These are phyloP conservation scores for Ganaspis brasiliensis DNA, from an alignment of 2,888 invertebrate species.

Conservation along the genomic window DNA sequence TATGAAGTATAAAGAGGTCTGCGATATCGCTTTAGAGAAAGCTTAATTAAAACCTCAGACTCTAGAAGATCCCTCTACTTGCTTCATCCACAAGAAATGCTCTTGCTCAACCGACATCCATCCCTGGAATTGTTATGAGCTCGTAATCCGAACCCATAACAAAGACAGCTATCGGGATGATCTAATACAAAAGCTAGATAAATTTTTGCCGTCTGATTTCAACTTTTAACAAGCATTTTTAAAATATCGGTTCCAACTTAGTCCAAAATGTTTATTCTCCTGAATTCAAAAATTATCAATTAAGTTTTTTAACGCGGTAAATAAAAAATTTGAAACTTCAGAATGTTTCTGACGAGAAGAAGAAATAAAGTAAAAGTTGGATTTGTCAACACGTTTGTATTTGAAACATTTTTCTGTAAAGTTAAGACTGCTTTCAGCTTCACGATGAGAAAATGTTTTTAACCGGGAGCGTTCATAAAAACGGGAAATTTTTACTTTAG, in stretches of 20 bases:
- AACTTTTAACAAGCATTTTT: too few species aligned
- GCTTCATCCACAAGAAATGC: slow-evolving; percentile 65
- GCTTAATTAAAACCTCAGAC: slow-evolving; percentile 81
- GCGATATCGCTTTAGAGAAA: slow-evolving; percentile 79
- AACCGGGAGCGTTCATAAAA: slow-evolving; percentile 16
- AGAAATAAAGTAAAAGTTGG: slow-evolving; percentile 1
- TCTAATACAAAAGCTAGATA: too few species aligned
- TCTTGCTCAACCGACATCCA: slow-evolving; percentile 60
- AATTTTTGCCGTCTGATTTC: too few species aligned
- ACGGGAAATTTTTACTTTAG: slow-evolving; percentile 65
- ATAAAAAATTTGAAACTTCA: too few species aligned
- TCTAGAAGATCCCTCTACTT: slow-evolving; percentile 59
- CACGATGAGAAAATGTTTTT: slow-evolving; percentile 7
- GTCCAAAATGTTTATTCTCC: too few species aligned
- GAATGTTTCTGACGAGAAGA: too few species aligned
- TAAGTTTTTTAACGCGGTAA: too few species aligned
- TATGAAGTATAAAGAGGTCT: slow-evolving; percentile 83
- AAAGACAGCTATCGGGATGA: too few species aligned
- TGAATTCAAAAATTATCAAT: too few species aligned
- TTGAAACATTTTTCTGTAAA: slow-evolving; percentile 18
- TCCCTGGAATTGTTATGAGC: slow-evolving; percentile 44
- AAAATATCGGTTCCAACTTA: too few species aligned
- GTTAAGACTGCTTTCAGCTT: slow-evolving; percentile 5
- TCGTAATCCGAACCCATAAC: slow-evolving; percentile 5
- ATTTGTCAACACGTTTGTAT: slow-evolving; percentile 24